Conservation (phyloP, 2,888 invertebrate genomes). For the Agrochola litura region DNA sequence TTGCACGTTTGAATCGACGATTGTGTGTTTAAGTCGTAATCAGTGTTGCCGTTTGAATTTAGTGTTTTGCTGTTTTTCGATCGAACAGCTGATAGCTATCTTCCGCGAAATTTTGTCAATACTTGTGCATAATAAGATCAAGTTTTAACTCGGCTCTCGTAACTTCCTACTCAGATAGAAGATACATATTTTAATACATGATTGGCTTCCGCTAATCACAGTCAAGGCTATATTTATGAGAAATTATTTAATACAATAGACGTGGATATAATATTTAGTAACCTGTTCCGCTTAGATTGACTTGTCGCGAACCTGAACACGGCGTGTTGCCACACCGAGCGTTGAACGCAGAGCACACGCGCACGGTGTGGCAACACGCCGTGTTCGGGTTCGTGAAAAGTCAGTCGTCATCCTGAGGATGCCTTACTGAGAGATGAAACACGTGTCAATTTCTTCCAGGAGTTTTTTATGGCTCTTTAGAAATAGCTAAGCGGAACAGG, state of each 20-base stretch:
- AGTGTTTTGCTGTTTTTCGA: neutral
- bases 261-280: too few relatives aligned
- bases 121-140: neutral
- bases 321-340: too few relatives aligned
- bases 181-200: constrained; percentile 1
- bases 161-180: neutral
- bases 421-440: too few relatives aligned
- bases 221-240: neutral
- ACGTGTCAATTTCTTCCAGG: too few relatives aligned
- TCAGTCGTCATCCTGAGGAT: too few relatives aligned
- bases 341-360: too few relatives aligned
- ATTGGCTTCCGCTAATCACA: constrained; percentile 17
- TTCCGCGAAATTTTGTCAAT: neutral
- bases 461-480: too few relatives aligned
- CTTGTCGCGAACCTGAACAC: too few relatives aligned
- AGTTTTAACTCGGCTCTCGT: neutral
- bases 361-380: too few relatives aligned
- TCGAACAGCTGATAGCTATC: neutral
- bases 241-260: neutral
- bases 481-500: too few relatives aligned
- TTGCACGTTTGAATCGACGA: neutral
- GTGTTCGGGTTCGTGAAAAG: too few relatives aligned
- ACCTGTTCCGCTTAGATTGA: too few relatives aligned
- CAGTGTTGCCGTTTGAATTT: neutral
- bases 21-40: neutral